A percentile compares a stretch with the other conserved stretches of the same genome.
Evolutionary conservation across 2,888 invertebrate genomes (phyloP).

Genomic region (Anticlea derivata): DNA sequence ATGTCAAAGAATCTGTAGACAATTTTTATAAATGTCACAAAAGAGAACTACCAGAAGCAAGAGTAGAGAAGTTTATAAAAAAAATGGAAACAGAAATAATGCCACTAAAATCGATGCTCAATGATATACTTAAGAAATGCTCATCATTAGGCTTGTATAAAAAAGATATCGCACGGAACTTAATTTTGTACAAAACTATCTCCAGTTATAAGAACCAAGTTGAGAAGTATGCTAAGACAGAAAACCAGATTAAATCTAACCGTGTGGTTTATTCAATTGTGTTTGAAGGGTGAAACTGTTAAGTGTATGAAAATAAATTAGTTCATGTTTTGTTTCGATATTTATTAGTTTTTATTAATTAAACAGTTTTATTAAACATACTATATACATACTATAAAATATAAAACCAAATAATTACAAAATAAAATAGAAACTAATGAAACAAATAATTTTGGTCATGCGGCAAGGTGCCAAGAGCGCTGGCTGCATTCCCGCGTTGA

Average conservation of each 20-base stretch:
- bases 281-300: slow-evolving; percentile 53
- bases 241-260: slow-evolving; percentile 52
- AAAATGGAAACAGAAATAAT: slow-evolving; percentile 63
- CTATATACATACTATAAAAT: no score
- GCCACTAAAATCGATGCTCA: slow-evolving; percentile 60
- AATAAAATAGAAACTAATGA: no score
- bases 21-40: slow-evolving; percentile 12
- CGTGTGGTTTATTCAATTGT: slow-evolving; percentile 73
- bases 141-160: slow-evolving; percentile 46
- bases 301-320: slow-evolving; percentile 15
- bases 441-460: no score
- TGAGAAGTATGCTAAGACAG: slow-evolving; percentile 19
- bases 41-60: slow-evolving; percentile 51
- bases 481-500: no score
- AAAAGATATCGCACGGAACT: slow-evolving; percentile 17
- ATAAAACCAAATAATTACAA: no score
- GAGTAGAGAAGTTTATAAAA: slow-evolving; percentile 55
- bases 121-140: slow-evolving; percentile 62
- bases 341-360: no score
- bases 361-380: no score
- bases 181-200: slow-evolving; percentile 30
- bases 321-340: slow-evolving; percentile 15
- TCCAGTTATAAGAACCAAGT: slow-evolving; percentile 22
- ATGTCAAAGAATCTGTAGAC: not conserved
- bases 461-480: no score